Percentiles rank a stretch among this genome's conserved stretches.
Evolutionary conservation across 1,140 invertebrate genomes (phyloP).

Genomic region (Temnothorax curvispinosus): DNA sequence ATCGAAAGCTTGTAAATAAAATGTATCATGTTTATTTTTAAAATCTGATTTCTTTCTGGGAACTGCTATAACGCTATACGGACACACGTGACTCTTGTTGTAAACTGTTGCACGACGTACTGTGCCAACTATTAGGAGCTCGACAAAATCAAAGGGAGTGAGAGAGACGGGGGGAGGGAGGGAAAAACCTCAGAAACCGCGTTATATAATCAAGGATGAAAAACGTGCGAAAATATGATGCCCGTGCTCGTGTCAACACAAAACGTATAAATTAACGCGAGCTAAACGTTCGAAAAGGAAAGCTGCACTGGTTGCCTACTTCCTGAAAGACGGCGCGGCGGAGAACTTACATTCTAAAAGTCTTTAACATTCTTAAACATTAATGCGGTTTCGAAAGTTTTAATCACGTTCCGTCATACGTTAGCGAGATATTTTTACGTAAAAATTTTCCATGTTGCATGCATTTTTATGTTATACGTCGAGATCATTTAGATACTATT

Average conservation of each 20-base stretch:
- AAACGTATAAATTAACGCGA: background rate
- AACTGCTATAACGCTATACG: background rate
- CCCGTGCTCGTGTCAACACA: background rate
- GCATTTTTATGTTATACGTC: too few species aligned
- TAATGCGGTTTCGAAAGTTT: background rate
- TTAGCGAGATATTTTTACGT: background rate
- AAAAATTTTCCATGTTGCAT: too few species aligned
- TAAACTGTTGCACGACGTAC: background rate
- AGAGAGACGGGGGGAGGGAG: background rate
- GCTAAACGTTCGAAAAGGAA: conserved; percentile 56
- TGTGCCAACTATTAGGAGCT: background rate
- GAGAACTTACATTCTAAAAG: conserved; percentile 2
- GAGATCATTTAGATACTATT: too few species aligned
- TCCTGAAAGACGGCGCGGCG: background rate
- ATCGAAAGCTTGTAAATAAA: background rate
- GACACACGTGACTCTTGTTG: background rate
- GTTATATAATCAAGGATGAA: background rate
- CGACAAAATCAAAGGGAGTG: background rate
- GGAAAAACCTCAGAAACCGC: background rate
- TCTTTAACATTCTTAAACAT: conserved; percentile 14
- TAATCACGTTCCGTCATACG: background rate
- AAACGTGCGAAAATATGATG: background rate
- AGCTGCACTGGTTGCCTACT: conserved; percentile 42
- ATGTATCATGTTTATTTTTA: too few species aligned
- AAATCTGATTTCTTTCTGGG: too few species aligned